Evolutionary conservation across 1,140 invertebrate species (phyloP).

Genomic region (Arion vulgaris): DNA sequence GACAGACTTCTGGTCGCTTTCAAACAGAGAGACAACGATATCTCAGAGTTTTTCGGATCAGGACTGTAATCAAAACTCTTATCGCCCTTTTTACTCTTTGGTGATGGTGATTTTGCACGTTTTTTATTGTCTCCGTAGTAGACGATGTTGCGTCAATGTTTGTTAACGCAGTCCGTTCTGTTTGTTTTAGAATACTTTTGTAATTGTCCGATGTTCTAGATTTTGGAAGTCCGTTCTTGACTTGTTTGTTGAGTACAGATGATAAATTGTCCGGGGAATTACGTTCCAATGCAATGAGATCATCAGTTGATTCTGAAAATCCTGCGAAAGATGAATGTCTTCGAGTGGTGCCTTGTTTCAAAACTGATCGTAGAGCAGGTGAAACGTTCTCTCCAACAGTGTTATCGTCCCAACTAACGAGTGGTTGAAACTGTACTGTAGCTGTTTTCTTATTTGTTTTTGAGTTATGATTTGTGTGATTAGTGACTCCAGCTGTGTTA

Average conservation of each 20-base stretch:
- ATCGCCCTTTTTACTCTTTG: slow-evolving; percentile 24
- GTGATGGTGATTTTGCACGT: slow-evolving; percentile 30
- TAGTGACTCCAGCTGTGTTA: not conserved
- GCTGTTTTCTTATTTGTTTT: slow-evolving; percentile 26
- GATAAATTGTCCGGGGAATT: not conserved
- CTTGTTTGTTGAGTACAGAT: slow-evolving; percentile 11
- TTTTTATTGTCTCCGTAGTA: slow-evolving; percentile 23
- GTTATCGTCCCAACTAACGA: slow-evolving; percentile 33
- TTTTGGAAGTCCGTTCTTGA: slow-evolving; percentile 34
- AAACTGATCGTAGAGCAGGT: slow-evolving; percentile 26
- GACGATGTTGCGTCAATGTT: not conserved
- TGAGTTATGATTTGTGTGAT: not conserved
- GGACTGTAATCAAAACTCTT: slow-evolving; percentile 29
- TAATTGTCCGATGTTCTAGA: slow-evolving; percentile 37
- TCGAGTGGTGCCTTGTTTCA: slow-evolving; percentile 29
- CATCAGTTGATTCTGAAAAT: slow-evolving; percentile 28
- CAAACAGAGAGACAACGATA: slow-evolving; percentile 30
- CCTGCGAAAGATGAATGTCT: slow-evolving; percentile 38
- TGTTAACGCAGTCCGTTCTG: not conserved
- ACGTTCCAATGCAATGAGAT: not conserved
- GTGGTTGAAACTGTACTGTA: slow-evolving; percentile 36
- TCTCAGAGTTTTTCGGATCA: not conserved
- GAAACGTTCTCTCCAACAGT: slow-evolving; percentile 12
- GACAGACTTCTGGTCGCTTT: slow-evolving; percentile 38
- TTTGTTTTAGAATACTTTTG: slow-evolving; percentile 37